A percentile compares a stretch with the other conserved stretches of the same genome.
Evolutionary conservation across 2,888 invertebrate genomes (phyloP).

Genomic region (Endotricha flammealis): DNA sequence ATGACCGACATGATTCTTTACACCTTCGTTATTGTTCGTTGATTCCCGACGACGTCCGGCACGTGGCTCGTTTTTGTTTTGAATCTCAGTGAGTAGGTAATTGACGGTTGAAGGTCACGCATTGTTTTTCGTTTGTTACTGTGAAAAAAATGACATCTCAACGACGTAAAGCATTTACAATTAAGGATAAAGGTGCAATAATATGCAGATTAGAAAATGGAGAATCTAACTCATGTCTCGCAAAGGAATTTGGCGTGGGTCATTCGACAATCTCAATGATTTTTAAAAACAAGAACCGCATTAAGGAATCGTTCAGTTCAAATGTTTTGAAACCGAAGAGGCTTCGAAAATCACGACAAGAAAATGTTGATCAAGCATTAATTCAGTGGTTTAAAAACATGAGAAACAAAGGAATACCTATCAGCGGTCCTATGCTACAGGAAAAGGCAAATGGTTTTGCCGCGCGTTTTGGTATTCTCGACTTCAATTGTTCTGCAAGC

Average conservation of each 20-base stretch:
- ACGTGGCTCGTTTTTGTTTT: slow-evolving; percentile 14
- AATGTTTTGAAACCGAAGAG: slow-evolving; percentile 25
- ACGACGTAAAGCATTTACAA: slow-evolving; percentile 13
- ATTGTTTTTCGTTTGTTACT: slow-evolving; percentile 11
- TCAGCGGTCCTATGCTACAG: slow-evolving; percentile 7
- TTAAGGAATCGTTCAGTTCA: slow-evolving; percentile 19
- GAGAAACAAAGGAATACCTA: slow-evolving; percentile 20
- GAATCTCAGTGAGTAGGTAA: slow-evolving; percentile 13
- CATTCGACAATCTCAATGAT: slow-evolving; percentile 21
- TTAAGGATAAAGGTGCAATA: slow-evolving; percentile 17
- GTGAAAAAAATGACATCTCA: slow-evolving; percentile 7
- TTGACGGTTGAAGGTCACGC: slow-evolving; percentile 12
- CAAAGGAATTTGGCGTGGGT: slow-evolving; percentile 20
- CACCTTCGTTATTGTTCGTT: too few species aligned
- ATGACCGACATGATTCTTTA: too few species aligned
- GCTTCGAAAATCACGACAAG: slow-evolving; percentile 17
- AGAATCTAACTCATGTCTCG: slow-evolving; percentile 18
- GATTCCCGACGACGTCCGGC: too few species aligned
- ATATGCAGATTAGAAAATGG: slow-evolving; percentile 20
- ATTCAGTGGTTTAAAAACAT: slow-evolving; percentile 21
- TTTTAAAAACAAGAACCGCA: slow-evolving; percentile 21
- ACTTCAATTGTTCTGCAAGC: slow-evolving; percentile 19
- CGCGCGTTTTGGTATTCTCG: slow-evolving; percentile 15
- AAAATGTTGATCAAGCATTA: slow-evolving; percentile 20
- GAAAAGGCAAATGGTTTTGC: slow-evolving; percentile 15